Conservation (phyloP, 1,140 invertebrate species). For the Marisa cornuarietis region DNA sequence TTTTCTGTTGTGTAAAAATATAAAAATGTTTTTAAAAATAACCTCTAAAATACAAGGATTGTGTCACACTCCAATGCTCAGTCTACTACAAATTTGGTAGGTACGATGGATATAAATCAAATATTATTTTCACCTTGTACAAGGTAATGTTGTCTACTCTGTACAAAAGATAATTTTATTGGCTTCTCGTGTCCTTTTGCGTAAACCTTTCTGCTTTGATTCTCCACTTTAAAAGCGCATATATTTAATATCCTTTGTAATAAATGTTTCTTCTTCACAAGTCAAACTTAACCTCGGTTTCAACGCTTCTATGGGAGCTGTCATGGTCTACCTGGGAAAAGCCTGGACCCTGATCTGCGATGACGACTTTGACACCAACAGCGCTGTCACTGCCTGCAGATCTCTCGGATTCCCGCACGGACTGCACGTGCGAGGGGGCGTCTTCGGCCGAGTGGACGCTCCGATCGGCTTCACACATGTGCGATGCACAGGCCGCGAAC, state of each 20-base stretch:
- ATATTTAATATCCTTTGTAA: too few species aligned
- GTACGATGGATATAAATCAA: too few species aligned
- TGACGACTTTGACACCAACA: constrained; percentile 35
- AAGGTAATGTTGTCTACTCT: too few species aligned
- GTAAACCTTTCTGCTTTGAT: too few species aligned
- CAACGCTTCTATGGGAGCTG: constrained; percentile 41
- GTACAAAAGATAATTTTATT: accelerated
- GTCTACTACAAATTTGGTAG: too few species aligned
- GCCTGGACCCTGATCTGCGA: constrained; percentile 53
- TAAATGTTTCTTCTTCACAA: constrained; percentile 20
- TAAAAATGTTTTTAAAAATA: neutral
- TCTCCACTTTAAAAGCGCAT: too few species aligned
- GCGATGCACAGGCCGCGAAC: constrained; percentile 41
- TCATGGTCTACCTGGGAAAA: constrained; percentile 44
- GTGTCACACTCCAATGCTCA: neutral
- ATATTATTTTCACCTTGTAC: too few species aligned
- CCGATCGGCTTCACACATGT: constrained; percentile 36
- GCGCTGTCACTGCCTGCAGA: constrained; percentile 45
- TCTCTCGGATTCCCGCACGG: constrained; percentile 33
- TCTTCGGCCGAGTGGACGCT: constrained; percentile 40
- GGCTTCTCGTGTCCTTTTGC: too few species aligned
- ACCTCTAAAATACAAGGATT: neutral
- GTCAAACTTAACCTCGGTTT: constrained; percentile 45
- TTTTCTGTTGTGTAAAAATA: neutral
- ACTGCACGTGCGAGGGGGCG: constrained; percentile 33